Base-by-base conservation (phyloP, 2,113 vertebrate genomes). In the Cynocephalus volans region DNA sequence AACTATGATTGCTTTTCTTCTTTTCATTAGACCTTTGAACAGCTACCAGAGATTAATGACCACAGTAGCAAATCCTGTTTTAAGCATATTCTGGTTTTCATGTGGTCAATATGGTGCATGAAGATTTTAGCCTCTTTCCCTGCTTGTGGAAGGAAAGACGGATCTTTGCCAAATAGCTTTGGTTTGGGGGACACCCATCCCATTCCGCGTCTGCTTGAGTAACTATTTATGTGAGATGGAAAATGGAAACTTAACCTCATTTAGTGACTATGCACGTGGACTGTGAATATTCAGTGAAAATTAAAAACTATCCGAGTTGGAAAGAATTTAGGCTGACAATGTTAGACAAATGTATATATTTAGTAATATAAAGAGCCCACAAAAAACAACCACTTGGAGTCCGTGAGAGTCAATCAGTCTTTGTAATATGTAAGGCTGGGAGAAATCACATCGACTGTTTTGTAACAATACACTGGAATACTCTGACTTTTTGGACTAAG, bases 121-220 rank as follows among this genome's bases (percentile, higher is more conserved):
- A 81, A 82, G 28, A 79, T 76, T 18, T 52, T 85, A 67, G 50
- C 56, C 19, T 83, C 21, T 95, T 8, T 28, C 28, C 33, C 13
- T 73, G 54, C 28, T 70, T 45, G n/a, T 60, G 64, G 62, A 84
- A 89, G 41, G 33, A 93, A 93, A 95, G 50, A 56, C 3, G n/a
- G 3, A 80, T 24, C 33, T 91, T 67, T 83, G 82, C 70, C 93
- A 96, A 91, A 88, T 72, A 86, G 14, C n/a, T 95, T 93, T 97
- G 93, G 69, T 90, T 96, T 90, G 50, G n/a, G 76, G 45, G 58
- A 64, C 8, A 84, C 36, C 33, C 31, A 65, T 91, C 14, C 10
- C 24, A 56, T n/a, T 52, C 62, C 86, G 80, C 10, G 7, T 76
- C 52, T 87, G 48, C 69, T 84, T 83, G 69, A 94, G 48, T 45